Base-by-base conservation (phyloP, 2,888 invertebrate species). In the Adela reaumurella region DNA sequence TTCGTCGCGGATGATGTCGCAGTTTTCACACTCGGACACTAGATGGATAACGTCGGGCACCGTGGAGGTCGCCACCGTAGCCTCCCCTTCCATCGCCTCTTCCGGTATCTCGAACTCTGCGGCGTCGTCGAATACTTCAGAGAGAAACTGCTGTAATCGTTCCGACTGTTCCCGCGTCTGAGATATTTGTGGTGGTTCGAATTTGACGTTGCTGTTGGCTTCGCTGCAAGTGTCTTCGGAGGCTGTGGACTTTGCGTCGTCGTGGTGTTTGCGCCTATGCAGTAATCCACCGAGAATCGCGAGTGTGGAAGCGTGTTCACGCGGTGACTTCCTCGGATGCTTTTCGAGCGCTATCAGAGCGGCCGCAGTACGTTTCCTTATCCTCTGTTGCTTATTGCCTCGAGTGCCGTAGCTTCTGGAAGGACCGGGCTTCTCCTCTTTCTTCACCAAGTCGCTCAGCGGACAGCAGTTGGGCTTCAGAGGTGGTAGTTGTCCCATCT, bases 251-350 rank as follows among this genome's bases (percentile, higher is more conserved):
- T 78, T 74, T 17, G 65, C 62, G 57, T 74, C 81, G 50, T 73
- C 81, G 2, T 58, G 56, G 52, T 71, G 62, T 56, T 74, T 81
- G 49, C 83, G 67, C 46, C 82, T 73, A 29, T 85, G 81, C 8
- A 86, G 70, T 18, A 88, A 66, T 48, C 86, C 85, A 42, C 87
- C 87, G 2, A 93, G 83, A 50, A 93, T 90, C 0, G 93, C 93
- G 51, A 92, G 68, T 0, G 94, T 94, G 0, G 92, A 92, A 0
- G 93, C 93, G 62, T 94, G 93, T 63, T 93, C 93, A 18, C 94
- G 77, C 0, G 94, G 94, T 0, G 92, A 92, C 62, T 93, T 93
- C 42, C 94, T 74, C 0, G 92, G 89, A 52, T 85, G 86, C 24
- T 74, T 74, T 45, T 82, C 82, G 4, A 70, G 53, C 1, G 74